Base-by-base conservation (phyloP, 1,140 invertebrate species). In the Papilio machaon region DNA sequence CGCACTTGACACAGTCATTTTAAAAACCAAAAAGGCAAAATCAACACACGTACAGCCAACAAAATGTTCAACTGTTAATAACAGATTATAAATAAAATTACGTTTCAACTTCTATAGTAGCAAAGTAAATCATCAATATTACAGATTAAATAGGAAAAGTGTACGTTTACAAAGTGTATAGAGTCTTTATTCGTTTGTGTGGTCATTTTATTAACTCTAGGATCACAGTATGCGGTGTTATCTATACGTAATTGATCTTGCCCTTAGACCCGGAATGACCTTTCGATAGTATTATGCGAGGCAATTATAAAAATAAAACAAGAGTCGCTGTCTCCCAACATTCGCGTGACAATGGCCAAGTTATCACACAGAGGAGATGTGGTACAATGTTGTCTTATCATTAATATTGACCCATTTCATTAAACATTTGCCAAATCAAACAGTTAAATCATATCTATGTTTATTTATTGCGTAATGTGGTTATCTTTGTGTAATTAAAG, bases 241-340 rank as follows among this genome's bases (percentile, higher is more conserved):
- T 76, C 74, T 30, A 47, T 15, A 70, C 47, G 19, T 30, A 76
- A 52, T 76, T 75, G 73, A 49, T 75, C 73, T 46, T 23, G 46
- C 46, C 46, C 74, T 52, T 30, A 30, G 46, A 52, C 74, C 46
- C 46, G 74, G 46, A 52, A 23, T 47, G 74, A 76, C 47, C 74
- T 13, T 3, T 19, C 19, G 74, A 76, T 76, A 76, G n/a, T 19
- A 47, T 52, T 76, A 52, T 47, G 13, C 73, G n/a, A 76, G 46
- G 17, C 73, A 73, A 76, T 76, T 52, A 76, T 76, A 76, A 76
- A 76, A 76, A 76, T 76, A 76, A 76, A 54, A 76, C 74, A 74
- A 74, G 15, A 47, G 47, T 52, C 23, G 17, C 47, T 76, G 47
- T 76, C 74, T 52, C 70, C 19, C 17, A 73, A n/a, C 43, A 43